A percentile compares a stretch with the other conserved stretches of the same genome.
Conservation (phyloP, 2,797 vertebrate species). For the Hirundo rustica region DNA sequence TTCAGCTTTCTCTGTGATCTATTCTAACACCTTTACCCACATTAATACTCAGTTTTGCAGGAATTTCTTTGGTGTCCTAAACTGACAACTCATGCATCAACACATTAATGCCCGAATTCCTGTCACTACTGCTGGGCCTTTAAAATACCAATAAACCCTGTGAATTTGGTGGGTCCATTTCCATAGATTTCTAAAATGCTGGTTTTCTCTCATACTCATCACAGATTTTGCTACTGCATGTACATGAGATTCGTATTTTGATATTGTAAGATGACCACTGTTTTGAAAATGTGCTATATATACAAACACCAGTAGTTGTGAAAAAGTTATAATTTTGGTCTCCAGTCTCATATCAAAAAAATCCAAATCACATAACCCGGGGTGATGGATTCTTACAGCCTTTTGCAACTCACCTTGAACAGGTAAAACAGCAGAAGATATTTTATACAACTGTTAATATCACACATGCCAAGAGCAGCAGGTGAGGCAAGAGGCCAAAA, state of each 20-base stretch:
- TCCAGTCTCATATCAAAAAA: not conserved
- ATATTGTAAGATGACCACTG: not conserved
- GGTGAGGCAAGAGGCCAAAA: not conserved
- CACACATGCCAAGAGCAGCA: not conserved
- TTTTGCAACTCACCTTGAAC: not conserved
- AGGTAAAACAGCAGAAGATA: conserved; percentile 7
- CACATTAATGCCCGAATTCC: not conserved
- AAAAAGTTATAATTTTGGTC: not conserved
- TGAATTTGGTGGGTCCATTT: not conserved
- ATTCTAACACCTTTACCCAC: not conserved
- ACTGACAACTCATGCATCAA: not conserved
- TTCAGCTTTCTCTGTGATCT: not conserved
- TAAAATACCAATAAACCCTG: not conserved
- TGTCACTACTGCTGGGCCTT: not conserved
- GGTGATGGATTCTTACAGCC: not conserved
- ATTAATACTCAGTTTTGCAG: not conserved
- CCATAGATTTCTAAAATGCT: not conserved
- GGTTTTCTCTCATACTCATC: not conserved
- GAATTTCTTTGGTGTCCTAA: not conserved
- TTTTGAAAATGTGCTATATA: not conserved
- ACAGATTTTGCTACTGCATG: not conserved
- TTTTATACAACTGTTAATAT: conserved; percentile 15
- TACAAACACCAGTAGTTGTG: not conserved
- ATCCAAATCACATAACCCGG: not conserved
- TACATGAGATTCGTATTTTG: not conserved